Evolutionary conservation across 2,888 invertebrate genomes (phyloP), one percentile per base, ranked within the genome.

Genomic region (Griposia aprilina): DNA sequence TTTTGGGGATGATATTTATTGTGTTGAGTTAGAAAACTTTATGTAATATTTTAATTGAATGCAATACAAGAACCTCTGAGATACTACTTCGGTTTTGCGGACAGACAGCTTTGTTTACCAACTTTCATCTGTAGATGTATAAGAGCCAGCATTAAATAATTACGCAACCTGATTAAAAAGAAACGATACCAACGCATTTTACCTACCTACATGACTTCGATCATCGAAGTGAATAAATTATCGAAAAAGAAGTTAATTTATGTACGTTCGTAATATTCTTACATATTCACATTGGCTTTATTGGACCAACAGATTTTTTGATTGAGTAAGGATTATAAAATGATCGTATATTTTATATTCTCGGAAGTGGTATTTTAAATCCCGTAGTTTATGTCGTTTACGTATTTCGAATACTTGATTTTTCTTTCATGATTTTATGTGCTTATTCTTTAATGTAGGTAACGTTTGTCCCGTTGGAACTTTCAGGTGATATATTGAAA

Each of bases 1-100:
- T 80, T 78, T 74, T n/a, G 30, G n/a, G 26, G 57, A 13, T 70
- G 52, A 74, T 20, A 63, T 72, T 72, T 67, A 74, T 65, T 57
- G 52, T 52, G 52, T 62, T n/a, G 15, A 41, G 15, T 36, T 50
- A 4, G 23, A 36, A 52, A 65, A 57, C 23, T 8, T 55, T 30
- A 52, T 20, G n/a, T 62, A 13, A 26, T 17, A 67, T 63, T 76
- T 62, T 45, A 65, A 74, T 74, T 48, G 15, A 65, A 30, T 17
- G 23, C 20, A 50, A 36, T 50, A 52, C 23, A 26, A 23, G 13
- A 13, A 26, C 23, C 26, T 41, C 15, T 17, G 17, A 13, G 4
- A 50, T 60, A 15, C 23, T 23, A 50, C 11, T 41, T 36, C 8
- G 23, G 17, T 10, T 41, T 10, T 50, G 13, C 11, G 8, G 8